These are phyloP conservation scores for Choloepus hoffmanni DNA, from an alignment of 2,113 vertebrate species.

Conservation along the genomic window DNA sequence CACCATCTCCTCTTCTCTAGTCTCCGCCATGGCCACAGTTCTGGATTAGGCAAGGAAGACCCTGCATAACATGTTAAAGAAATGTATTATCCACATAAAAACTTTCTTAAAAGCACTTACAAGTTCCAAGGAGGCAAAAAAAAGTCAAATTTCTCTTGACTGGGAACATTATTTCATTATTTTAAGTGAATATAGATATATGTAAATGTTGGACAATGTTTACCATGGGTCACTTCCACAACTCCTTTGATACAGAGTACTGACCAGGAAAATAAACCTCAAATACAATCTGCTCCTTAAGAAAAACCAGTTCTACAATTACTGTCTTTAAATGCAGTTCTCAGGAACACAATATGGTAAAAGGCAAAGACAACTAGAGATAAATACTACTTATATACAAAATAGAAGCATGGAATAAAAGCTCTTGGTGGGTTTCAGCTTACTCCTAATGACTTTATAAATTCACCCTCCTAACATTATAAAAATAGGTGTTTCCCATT, in stretches of 20 bases:
- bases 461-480: neutral
- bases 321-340: neutral
- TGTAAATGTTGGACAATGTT: constrained; percentile 24
- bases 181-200: constrained; percentile 43
- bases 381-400: neutral
- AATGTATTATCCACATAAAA: constrained; percentile 53
- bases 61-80: constrained; percentile 52
- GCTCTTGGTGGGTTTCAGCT: neutral
- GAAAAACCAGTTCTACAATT: neutral
- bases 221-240: neutral
- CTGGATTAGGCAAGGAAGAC: neutral
- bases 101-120: constrained; percentile 11
- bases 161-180: constrained; percentile 36
- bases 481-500: constrained; percentile 11
- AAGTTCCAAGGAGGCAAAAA: constrained; percentile 51
- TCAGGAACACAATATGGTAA: neutral
- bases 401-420: neutral
- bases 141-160: constrained; percentile 47
- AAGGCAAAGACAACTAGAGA: neutral
- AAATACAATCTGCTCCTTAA: constrained; percentile 6
- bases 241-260: neutral
- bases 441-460: neutral
- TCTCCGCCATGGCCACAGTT: constrained; percentile 67
- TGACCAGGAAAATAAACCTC: constrained; percentile 22
- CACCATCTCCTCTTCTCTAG: constrained; percentile 43